phyloP scores from a whole-genome alignment of 2,113 vertebrate genomes.

The Diadophis punctatus region DNA sequence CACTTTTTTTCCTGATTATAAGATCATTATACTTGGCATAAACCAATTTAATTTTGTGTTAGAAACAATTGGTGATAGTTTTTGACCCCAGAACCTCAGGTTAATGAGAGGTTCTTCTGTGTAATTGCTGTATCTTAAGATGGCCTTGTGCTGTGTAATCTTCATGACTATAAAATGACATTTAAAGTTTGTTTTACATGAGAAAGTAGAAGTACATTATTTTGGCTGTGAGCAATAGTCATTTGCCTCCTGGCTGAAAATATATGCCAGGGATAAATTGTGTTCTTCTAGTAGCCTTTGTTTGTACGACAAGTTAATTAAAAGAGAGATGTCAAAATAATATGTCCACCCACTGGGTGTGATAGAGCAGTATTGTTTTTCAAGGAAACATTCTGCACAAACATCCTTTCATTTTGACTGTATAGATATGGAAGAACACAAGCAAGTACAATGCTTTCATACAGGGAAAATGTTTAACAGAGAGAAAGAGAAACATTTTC shows the following conservation, averaged over 20 bases:
- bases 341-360: slow-evolving; percentile 58
- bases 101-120: slow-evolving; percentile 67
- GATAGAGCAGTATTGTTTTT: slow-evolving; percentile 62
- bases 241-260: slow-evolving; percentile 67
- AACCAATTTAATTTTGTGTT: slow-evolving; percentile 58
- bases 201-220: slow-evolving; percentile 64
- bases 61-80: slow-evolving; percentile 52
- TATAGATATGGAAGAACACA: slow-evolving; percentile 46
- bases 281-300: slow-evolving; percentile 64
- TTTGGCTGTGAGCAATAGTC: slow-evolving; percentile 70
- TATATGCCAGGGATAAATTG: slow-evolving; percentile 61
- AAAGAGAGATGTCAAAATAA: slow-evolving; percentile 68
- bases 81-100: slow-evolving; percentile 63
- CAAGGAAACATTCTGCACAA: slow-evolving; percentile 50
- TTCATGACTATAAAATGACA: slow-evolving; percentile 66
- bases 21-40: slow-evolving; percentile 54
- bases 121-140: slow-evolving; percentile 64
- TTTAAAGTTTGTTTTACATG: slow-evolving; percentile 75
- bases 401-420: slow-evolving; percentile 42
- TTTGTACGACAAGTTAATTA: slow-evolving; percentile 71
- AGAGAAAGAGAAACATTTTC: slow-evolving; percentile 19
- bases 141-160: slow-evolving; percentile 52
- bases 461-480: slow-evolving; percentile 5
- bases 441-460: slow-evolving; percentile 30
- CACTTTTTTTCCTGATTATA: slow-evolving; percentile 58